Evolutionary conservation across 2,113 vertebrate species (phyloP), one percentile per base, ranked within the genome.

Genomic region (Megalops atlanticus): DNA sequence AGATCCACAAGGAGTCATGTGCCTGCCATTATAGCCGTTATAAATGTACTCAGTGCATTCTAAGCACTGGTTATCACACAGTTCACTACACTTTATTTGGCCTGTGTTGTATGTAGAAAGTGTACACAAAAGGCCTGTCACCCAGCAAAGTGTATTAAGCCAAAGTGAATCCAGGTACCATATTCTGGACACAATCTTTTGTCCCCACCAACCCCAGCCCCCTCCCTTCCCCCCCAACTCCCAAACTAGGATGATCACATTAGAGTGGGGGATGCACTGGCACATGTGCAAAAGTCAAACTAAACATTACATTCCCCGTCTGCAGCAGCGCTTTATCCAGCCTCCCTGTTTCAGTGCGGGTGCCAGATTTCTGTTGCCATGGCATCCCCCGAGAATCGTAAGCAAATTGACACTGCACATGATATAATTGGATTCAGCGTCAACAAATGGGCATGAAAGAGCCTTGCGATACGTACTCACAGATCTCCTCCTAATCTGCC

Each of bases 301-400:
- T 18, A 74, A 12, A 71, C 68, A 47, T 33, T 2, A 81, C 86
- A 83, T 80, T 79, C 38, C 83, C 78, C 78, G 84, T 54, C 83
- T 75, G 85, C 84, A 77, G 35, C 83, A 21, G 43, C 76, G 79
- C 85, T 76, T 81, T 74, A 76, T 83, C 83, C 85, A 45, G 8
- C 68, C 33, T 16, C 68, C 24, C 43, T 12, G 3, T 35, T 47
- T 69, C 77, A 78, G 39, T 86, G 85, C 86, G 77, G 84, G 80
- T 58, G 82, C 83, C 39, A 82, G 87, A 89, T 88, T 89, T 91
- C 90, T 92, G 91, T 93, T 94, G 89, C 92, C 90, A 93, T 93
- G 91, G 92, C 90, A 91, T 87, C 90, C 81, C 83, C 58, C 31
- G 84, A 80, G 84, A 85, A 86, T 79, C 82, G 86, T 88, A 84